Conservation (phyloP, 2,888 invertebrate species). For the Agrochola lota region DNA sequence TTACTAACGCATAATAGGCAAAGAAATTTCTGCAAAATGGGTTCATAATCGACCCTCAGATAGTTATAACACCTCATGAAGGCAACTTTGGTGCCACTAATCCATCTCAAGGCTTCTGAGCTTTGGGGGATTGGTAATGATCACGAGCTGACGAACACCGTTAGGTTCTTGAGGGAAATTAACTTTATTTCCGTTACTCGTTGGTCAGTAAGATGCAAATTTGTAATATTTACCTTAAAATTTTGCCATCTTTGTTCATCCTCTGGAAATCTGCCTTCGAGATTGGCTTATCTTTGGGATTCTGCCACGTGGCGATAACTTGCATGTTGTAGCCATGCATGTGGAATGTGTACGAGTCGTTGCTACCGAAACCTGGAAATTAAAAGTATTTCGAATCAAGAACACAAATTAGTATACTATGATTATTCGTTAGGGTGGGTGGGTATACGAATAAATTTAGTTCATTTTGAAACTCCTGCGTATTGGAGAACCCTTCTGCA, state of each 20-base stretch:
- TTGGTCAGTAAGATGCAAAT: background rate
- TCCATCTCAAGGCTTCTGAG: background rate
- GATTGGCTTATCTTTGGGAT: conserved; percentile 79
- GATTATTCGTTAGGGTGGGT: background rate
- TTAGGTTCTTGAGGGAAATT: background rate
- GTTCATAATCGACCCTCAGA: background rate
- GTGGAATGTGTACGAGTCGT: conserved; percentile 91
- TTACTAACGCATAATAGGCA: background rate
- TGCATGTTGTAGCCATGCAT: conserved; percentile 90
- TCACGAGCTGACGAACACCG: background rate
- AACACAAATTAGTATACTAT: background rate
- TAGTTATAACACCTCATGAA: background rate
- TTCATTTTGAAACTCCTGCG: background rate
- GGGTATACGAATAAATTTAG: background rate
- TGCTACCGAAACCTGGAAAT: conserved; percentile 87
- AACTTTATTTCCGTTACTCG: background rate
- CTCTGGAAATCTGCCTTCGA: conserved; percentile 80
- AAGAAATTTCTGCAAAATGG: background rate
- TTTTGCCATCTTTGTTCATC: conserved; percentile 79
- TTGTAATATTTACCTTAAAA: conserved; percentile 76
- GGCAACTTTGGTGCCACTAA: background rate
- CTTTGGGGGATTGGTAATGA: background rate
- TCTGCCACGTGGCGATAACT: conserved; percentile 85
- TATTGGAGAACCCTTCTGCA: background rate
- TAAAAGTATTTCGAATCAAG: background rate